Conservation (phyloP, 2,113 vertebrate genomes). For the Calonectris borealis region DNA sequence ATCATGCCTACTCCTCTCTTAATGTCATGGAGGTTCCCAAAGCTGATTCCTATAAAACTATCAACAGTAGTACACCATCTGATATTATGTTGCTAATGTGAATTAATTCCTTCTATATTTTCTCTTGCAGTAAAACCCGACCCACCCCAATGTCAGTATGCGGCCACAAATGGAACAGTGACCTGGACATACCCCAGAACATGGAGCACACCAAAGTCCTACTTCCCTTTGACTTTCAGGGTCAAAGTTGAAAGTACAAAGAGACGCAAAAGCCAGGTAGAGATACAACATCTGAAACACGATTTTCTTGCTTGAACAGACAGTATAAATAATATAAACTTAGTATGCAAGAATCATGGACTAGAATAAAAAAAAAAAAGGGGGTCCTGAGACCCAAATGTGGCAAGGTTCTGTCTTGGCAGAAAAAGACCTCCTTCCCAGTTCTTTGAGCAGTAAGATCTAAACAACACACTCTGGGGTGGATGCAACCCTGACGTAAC, state of each 20-base stretch:
- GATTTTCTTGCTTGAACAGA: background rate
- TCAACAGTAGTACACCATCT: background rate
- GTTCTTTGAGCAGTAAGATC: background rate
- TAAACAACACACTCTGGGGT: background rate
- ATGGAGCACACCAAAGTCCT: slow-evolving; percentile 75
- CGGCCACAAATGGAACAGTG: slow-evolving; percentile 54
- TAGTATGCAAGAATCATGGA: background rate
- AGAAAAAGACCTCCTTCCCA: background rate
- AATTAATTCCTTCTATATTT: background rate
- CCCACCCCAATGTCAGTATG: slow-evolving; percentile 55
- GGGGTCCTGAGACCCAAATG: background rate
- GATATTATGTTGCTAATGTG: background rate
- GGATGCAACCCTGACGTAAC: background rate
- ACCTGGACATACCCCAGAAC: slow-evolving; percentile 74
- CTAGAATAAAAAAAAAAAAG: background rate
- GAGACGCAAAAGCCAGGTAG: background rate
- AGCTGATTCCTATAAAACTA: background rate
- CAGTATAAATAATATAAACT: background rate
- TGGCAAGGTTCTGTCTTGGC: background rate
- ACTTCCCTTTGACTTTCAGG: slow-evolving; percentile 73
- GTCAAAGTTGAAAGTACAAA: slow-evolving; percentile 38
- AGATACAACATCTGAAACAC: background rate
- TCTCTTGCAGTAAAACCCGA: slow-evolving; percentile 72
- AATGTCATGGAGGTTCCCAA: background rate
- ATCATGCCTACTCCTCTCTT: background rate